These are phyloP conservation scores for Myodes glareolus DNA, from an alignment of 2,113 vertebrate species.

Conservation along the genomic window DNA sequence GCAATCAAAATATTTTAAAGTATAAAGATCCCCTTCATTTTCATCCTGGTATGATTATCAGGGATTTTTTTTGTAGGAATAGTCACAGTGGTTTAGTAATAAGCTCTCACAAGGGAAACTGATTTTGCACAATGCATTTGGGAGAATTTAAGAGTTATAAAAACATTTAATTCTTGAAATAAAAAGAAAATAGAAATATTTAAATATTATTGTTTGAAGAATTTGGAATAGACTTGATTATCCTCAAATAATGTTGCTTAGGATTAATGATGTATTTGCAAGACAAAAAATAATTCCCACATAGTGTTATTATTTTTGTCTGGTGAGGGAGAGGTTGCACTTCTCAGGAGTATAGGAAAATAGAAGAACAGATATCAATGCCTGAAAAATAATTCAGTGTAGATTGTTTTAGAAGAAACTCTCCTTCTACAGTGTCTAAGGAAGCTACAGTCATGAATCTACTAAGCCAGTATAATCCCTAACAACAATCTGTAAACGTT, in stretches of 20 bases:
- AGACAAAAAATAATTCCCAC: background rate
- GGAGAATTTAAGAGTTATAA: background rate
- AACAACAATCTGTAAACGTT: background rate
- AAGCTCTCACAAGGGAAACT: background rate
- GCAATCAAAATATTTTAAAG: background rate
- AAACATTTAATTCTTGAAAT: background rate
- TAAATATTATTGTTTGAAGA: background rate
- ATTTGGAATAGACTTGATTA: conserved; percentile 13
- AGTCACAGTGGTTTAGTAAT: background rate
- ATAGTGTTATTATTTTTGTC: background rate
- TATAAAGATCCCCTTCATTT: background rate
- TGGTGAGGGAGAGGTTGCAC: background rate
- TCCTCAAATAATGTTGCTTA: background rate
- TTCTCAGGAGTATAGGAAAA: background rate
- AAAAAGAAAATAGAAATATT: background rate
- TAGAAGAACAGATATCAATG: background rate
- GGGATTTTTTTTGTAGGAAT: background rate
- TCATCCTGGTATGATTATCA: background rate
- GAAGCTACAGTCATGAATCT: background rate
- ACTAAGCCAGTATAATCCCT: background rate
- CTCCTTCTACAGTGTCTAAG: background rate
- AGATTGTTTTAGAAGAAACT: background rate
- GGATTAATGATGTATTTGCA: background rate
- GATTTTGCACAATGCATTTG: background rate
- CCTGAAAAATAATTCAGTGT: background rate